A percentile compares a stretch with the other conserved stretches of the same genome.
Evolutionary conservation across 2,888 invertebrate species (phyloP).

Genomic region (Tipula unca): DNA sequence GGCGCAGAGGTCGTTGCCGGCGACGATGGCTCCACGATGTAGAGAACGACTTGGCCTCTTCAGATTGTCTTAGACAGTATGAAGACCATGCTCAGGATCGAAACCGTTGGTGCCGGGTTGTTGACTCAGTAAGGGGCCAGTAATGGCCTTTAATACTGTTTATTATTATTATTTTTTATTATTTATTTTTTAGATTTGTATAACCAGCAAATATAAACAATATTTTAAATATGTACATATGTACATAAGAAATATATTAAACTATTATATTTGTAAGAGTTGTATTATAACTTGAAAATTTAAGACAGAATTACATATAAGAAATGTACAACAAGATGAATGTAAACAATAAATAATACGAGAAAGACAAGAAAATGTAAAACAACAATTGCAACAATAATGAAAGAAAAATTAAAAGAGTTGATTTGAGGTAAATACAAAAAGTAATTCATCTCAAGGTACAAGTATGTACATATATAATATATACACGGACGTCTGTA

Average conservation of each 20-base stretch:
- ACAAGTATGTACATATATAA: no score
- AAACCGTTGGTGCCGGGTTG: no score
- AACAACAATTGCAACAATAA: not conserved
- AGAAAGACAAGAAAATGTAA: not conserved
- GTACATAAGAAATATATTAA: not conserved
- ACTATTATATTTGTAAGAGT: not conserved
- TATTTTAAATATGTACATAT: not conserved
- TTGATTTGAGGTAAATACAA: not conserved
- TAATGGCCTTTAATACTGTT: no score
- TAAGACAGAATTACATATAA: not conserved
- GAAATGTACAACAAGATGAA: not conserved
- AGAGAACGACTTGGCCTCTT: no score
- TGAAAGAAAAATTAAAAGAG: not conserved
- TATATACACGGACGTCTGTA: not conserved
- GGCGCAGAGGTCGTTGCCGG: no score
- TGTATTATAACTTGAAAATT: not conserved
- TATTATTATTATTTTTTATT: not conserved
- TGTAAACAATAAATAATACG: constrained; percentile 14
- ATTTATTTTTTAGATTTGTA: not conserved
- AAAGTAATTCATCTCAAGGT: not conserved
- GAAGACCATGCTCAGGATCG: no score
- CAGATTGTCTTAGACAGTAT: no score
- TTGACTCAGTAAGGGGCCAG: no score
- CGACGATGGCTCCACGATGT: no score
- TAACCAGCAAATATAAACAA: not conserved